Base-by-base conservation (phyloP, 2,797 vertebrate genomes). In the Bryconaethiops microstoma region DNA sequence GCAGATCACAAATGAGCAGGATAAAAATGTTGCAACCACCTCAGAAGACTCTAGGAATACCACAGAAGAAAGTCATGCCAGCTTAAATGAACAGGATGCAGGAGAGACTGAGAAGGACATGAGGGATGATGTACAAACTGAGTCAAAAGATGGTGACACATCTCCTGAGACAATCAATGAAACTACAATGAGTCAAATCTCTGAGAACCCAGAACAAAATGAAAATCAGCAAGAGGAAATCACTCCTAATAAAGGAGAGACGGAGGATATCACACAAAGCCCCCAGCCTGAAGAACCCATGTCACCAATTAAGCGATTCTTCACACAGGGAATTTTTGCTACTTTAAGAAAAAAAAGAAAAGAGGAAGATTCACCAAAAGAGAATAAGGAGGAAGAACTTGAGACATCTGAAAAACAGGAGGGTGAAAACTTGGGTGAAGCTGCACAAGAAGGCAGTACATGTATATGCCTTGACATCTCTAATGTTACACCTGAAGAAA, bases 271-370 rank as follows among this genome's bases (percentile, higher is more conserved):
- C 10, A 83, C 93, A 8, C 79, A 88, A 25, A 90, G 84, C 70
- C 87, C 93, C 0, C 83, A 90, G 77, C 83, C 89, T 50, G 88
- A 87, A 0, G 94, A 94, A 57, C 92, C 90, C 0, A 85, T 94
- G 1, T 97, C 96, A 0, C 94, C 96, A n/a, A 90, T 98, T 81
- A 97, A 94, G 89, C 95, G 90, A 82, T 97, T 98, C 92, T 98
- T 98, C 87, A 94, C 93, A 8, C 95, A 95, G 42, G 96, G 96
- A 23, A 95, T 95, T 69, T 95, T 97, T 93, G 93, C 94, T 13
- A 94, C 94, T 79, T 93, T 97, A 85, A 92, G 91, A 23, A 98
- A 96, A 84, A 99, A 95, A 87, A 95, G 90, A 87, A 97, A 95
- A 88, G 95, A 96, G 39, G 93, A 95, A 1, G 92, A 93, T 2